phyloP scores from a whole-genome alignment of 2,113 vertebrate species.

The Macquaria ambigua region DNA sequence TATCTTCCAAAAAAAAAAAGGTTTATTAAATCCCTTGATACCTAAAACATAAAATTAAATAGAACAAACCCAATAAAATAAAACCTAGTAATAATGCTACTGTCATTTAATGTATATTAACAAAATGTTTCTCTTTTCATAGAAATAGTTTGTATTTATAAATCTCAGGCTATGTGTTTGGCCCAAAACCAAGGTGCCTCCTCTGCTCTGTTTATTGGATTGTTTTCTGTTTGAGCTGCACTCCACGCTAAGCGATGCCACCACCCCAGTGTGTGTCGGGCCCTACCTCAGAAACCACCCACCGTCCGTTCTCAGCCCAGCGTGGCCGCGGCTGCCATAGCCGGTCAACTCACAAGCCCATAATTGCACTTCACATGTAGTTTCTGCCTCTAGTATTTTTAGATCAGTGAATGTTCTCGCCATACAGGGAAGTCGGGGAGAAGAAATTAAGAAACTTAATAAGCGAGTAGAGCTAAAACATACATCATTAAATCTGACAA shows the following conservation, averaged over 20 bases:
- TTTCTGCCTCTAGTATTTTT: conserved; percentile 81
- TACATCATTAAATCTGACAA: conserved; percentile 82
- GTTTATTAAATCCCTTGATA: neutral
- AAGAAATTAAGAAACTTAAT: conserved; percentile 85
- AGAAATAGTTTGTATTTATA: conserved; percentile 29
- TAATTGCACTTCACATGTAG: conserved; percentile 82
- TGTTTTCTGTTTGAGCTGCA: conserved; percentile 59
- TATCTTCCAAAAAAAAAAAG: neutral
- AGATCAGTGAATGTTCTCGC: conserved; percentile 78
- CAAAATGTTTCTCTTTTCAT: conserved; percentile 6
- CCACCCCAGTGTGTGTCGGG: conserved; percentile 64
- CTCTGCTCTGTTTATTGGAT: conserved; percentile 60
- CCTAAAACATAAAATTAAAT: neutral
- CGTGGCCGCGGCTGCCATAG: conserved; percentile 67
- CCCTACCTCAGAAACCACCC: conserved; percentile 79
- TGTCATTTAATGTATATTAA: neutral
- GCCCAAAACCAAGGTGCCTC: conserved; percentile 27
- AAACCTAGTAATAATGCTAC: neutral
- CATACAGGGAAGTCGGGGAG: conserved; percentile 59
- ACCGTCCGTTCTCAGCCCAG: conserved; percentile 75
- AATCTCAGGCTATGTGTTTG: conserved; percentile 20
- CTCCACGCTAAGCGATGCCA: conserved; percentile 56
- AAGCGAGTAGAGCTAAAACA: conserved; percentile 78
- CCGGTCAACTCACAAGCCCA: conserved; percentile 78
- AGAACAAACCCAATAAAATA: neutral